Conservation (phyloP, 2,113 vertebrate species). For the Aegypius monachus region DNA sequence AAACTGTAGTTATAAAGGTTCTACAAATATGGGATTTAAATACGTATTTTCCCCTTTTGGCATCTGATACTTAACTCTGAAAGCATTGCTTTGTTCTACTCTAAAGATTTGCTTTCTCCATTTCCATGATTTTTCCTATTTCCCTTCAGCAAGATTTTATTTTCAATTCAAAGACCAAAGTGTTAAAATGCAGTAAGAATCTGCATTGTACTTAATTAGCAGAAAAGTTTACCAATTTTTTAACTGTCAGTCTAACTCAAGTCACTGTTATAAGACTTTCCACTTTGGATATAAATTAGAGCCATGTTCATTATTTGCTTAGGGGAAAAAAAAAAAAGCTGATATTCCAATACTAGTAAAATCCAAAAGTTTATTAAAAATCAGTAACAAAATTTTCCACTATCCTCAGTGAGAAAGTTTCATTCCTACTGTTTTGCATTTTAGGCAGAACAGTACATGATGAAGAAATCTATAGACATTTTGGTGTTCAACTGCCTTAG, state of each 20-base stretch:
- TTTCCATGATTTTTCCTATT: background rate
- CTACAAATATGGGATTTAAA: background rate
- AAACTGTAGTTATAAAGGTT: background rate
- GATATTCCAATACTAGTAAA: background rate
- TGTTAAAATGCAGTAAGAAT: background rate
- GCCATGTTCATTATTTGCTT: background rate
- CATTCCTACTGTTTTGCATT: background rate
- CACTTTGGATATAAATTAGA: background rate
- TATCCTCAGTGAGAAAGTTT: background rate
- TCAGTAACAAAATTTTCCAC: background rate
- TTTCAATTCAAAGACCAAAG: background rate
- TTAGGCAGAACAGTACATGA: background rate
- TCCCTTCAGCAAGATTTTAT: background rate
- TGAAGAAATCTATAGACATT: background rate
- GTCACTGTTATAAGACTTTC: background rate
- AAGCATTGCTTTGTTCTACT: background rate
- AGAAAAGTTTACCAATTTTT: background rate
- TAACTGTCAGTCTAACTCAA: background rate
- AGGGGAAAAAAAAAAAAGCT: too few species aligned
- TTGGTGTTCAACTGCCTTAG: background rate
- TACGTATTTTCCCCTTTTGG: background rate
- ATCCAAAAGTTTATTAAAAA: background rate
- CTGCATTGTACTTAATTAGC: background rate
- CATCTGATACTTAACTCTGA: background rate
- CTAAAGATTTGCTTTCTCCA: background rate